These are phyloP conservation scores for Gobio gobio DNA, from an alignment of 2,113 vertebrate genomes.

Conservation along the genomic window DNA sequence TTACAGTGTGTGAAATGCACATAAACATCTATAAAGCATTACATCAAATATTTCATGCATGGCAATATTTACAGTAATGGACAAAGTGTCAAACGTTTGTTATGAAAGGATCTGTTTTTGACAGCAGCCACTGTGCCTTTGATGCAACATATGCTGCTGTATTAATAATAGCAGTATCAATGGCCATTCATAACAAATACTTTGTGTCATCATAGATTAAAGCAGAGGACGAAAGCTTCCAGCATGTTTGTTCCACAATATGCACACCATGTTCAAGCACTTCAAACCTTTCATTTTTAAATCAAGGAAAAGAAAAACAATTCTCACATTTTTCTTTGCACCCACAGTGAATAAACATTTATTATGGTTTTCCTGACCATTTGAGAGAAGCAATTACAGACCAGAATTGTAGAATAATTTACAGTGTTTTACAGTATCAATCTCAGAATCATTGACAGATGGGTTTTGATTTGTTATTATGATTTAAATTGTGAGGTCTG, in stretches of 20 bases:
- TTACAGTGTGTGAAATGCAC: not conserved
- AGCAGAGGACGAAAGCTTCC: not conserved
- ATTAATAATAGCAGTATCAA: not conserved
- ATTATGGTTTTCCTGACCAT: conserved; percentile 11
- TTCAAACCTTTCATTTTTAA: not conserved
- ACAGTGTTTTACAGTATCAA: not conserved
- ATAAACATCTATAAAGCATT: not conserved
- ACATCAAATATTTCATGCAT: not conserved
- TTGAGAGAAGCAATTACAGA: conserved; percentile 4
- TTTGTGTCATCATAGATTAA: conserved; percentile 2
- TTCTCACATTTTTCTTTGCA: not conserved
- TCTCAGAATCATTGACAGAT: conserved; percentile 15
- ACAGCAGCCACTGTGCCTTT: not conserved
- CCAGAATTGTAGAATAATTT: not conserved
- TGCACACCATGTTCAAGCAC: not conserved
- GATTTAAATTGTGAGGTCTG: not conserved
- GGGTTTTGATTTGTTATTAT: conserved; percentile 5
- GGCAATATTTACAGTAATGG: not conserved
- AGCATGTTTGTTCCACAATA: not conserved
- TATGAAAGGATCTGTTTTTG: conserved; percentile 12
- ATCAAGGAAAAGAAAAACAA: not conserved
- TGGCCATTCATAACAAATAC: not conserved
- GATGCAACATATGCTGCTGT: not conserved
- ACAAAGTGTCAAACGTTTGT: not conserved
- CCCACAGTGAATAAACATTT: conserved; percentile 16